Percentiles rank a stretch among this genome's conserved stretches.
Conservation (phyloP, 2,888 invertebrate genomes). For the Drosophila helvetica region DNA sequence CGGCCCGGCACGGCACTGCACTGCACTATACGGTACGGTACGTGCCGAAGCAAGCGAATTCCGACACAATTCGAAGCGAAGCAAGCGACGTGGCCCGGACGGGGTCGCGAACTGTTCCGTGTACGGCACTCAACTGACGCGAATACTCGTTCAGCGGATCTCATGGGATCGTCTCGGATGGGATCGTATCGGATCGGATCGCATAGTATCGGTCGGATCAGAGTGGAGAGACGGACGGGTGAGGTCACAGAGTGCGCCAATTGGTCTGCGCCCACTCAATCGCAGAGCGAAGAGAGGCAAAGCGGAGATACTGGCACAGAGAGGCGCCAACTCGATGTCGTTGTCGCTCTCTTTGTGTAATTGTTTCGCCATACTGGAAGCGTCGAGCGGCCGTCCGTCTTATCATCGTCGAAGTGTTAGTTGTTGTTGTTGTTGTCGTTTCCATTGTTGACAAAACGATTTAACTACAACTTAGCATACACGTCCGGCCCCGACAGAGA, state of each 20-base stretch:
- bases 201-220: slow-evolving; percentile 5
- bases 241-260: slow-evolving; percentile 24
- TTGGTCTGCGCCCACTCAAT: slow-evolving; percentile 31
- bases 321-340: not conserved
- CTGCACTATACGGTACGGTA: not conserved
- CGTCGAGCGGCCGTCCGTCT: slow-evolving; percentile 15
- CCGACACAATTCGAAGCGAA: not conserved
- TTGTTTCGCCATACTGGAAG: slow-evolving; percentile 37
- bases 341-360: slow-evolving; percentile 34
- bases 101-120: slow-evolving; percentile 19
- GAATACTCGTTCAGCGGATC: not conserved
- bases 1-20: not conserved
- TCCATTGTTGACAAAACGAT: slow-evolving; percentile 37
- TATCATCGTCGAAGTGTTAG: slow-evolving; percentile 17
- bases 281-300: slow-evolving; percentile 3
- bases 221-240: not conserved
- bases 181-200: slow-evolving; percentile 18
- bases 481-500: slow-evolving; percentile 27
- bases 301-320: not conserved
- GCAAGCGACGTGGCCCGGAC: not conserved
- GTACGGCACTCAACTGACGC: slow-evolving; percentile 12
- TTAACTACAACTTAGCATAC: slow-evolving; percentile 32
- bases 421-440: not conserved
- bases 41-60: not conserved
- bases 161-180: slow-evolving; percentile 1